Percentiles rank a stretch among this genome's conserved stretches.
Conservation (phyloP, 2,797 vertebrate genomes). For the Pseudotriccus pelzelni region DNA sequence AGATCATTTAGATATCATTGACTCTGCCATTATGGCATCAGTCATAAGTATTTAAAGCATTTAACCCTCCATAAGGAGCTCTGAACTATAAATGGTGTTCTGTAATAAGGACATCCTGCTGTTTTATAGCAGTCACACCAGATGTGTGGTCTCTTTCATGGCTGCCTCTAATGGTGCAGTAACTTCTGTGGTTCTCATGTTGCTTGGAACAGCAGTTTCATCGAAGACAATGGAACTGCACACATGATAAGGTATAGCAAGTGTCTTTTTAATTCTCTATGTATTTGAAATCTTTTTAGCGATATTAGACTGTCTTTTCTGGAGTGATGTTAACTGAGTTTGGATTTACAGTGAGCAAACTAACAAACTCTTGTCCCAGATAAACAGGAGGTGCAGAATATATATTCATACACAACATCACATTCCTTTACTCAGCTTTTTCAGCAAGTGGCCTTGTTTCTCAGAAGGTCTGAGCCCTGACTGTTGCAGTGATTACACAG, state of each 20-base stretch:
- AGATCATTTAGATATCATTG: conserved; percentile 53
- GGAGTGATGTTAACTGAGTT: background rate
- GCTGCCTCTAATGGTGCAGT: conserved; percentile 3
- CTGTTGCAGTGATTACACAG: background rate
- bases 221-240: background rate
- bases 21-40: conserved; percentile 38
- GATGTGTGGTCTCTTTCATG: conserved; percentile 13
- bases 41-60: conserved; percentile 48
- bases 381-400: background rate
- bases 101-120: conserved; percentile 27
- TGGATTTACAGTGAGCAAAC: background rate
- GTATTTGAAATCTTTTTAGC: background rate
- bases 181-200: background rate
- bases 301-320: background rate
- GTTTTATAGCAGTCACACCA: conserved; percentile 25
- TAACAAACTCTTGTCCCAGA: background rate
- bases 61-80: conserved; percentile 55
- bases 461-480: background rate
- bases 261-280: background rate
- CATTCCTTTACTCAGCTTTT: background rate
- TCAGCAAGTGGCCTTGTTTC: background rate
- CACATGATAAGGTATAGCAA: background rate
- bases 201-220: background rate
- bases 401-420: background rate
- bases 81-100: conserved; percentile 59